Conservation (phyloP, 2,113 vertebrate species). For the Muscicapa adusta region DNA sequence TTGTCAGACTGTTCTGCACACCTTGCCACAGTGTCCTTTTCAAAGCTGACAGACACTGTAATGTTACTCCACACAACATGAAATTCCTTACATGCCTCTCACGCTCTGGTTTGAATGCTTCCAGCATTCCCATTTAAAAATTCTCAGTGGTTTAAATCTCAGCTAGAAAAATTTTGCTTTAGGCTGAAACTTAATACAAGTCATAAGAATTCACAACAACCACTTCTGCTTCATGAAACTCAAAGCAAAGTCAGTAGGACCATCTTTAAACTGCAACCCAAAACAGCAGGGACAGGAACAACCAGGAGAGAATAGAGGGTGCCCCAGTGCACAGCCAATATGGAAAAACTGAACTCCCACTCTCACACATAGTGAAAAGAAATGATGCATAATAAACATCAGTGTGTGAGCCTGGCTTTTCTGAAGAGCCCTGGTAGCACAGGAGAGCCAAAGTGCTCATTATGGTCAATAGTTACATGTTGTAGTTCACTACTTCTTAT, state of each 20-base stretch:
- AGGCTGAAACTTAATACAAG: not conserved
- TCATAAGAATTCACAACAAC: not conserved
- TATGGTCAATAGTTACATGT: not conserved
- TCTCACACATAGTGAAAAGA: not conserved
- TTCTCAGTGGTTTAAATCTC: not conserved
- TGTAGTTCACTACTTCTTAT: not conserved
- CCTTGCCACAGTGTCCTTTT: not conserved
- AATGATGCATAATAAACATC: not conserved
- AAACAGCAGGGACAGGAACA: not conserved
- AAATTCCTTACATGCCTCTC: not conserved
- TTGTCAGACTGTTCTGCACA: not conserved
- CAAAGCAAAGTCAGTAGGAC: not conserved
- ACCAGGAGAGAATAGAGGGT: not conserved
- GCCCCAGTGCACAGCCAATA: rapidly evolving
- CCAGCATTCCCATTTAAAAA: not conserved
- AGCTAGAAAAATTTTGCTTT: not conserved
- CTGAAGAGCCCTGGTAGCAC: not conserved
- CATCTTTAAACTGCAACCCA: not conserved
- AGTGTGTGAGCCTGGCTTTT: not conserved
- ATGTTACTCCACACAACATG: not conserved
- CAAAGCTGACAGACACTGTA: not conserved
- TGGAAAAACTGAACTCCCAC: not conserved
- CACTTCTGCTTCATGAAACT: not conserved
- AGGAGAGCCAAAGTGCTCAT: not conserved
- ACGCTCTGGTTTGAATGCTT: not conserved